A percentile compares a stretch with the other conserved stretches of the same genome.
Conservation (phyloP, 2,113 vertebrate genomes). For the Cyanoderma ruficeps region DNA sequence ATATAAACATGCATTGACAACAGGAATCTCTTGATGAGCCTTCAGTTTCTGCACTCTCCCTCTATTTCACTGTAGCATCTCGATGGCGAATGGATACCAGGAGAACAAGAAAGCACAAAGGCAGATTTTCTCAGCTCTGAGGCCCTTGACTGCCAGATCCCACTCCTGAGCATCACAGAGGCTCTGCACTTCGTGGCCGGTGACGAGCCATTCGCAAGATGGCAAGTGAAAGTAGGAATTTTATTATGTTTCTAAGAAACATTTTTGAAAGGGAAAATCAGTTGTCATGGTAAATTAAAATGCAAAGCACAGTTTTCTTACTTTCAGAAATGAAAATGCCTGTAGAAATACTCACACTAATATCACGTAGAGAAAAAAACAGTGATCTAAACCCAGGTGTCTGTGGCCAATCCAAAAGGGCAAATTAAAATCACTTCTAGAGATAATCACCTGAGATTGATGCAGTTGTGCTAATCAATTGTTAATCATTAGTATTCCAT, state of each 20-base stretch:
- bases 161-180: constrained; percentile 68
- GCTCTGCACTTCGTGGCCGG: constrained; percentile 73
- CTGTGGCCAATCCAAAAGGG: neutral
- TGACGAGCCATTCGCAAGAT: constrained; percentile 76
- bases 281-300: constrained; percentile 47
- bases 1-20: neutral
- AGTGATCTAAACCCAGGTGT: neutral
- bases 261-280: neutral
- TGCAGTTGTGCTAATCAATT: constrained; percentile 24
- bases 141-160: constrained; percentile 77
- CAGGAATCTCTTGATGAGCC: neutral
- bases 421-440: constrained; percentile 31
- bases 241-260: constrained; percentile 17
- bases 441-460: constrained; percentile 22
- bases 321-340: neutral
- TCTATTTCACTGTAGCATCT: constrained; percentile 61
- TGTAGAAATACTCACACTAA: neutral
- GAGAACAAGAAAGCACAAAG: constrained; percentile 74
- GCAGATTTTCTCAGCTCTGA: constrained; percentile 82
- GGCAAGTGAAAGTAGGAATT: constrained; percentile 83
- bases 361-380: neutral
- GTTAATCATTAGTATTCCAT: constrained; percentile 9
- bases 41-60: neutral
- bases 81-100: constrained; percentile 70
- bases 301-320: neutral